Evolutionary conservation across 2,113 vertebrate species (phyloP), one percentile per base, ranked within the genome.

Genomic region (Paedocypris sp.): DNA sequence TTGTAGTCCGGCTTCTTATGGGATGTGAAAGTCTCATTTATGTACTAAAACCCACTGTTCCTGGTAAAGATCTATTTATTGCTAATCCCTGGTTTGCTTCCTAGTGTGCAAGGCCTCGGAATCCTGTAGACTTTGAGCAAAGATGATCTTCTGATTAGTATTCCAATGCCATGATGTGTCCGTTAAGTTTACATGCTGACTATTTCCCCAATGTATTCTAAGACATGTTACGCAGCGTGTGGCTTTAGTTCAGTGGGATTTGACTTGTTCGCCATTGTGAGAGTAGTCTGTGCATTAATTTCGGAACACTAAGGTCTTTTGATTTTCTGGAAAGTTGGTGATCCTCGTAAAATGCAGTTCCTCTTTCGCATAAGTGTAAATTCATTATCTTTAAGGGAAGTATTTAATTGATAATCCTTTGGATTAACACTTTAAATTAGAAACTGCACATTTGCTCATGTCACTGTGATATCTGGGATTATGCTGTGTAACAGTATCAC

Each of bases 101-200:
- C 77, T 74, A 61, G 73, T 79, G 74, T 69, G 70, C 73, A 79
- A 74, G 77, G 80, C 80, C 74, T 78, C 72, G 73, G 80, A 82
- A 84, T 82, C 79, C 79, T 79, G 77, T 80, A 79, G 80, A 83
- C 80, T 81, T 78, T 79, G 76, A 71, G 76, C 76, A 75, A 75
- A 79, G 76, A 80, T 83, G 82, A 86, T 87, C 83, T 85, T 70
- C 67, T 82, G 77, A 86, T 87, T 86, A 83, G 82, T 86, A 87
- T 86, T 85, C 86, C 73, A 64, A 68, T 80, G 81, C 80, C 79
- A 83, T 77, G 78, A 76, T 75, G 72, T 28, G 73, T 81, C 78
- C 66, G 69, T 83, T 80, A 83, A 85, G 72, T 80, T 80, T 82
- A 77, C 41, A 77, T 66, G 72, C 71, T 64, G 71, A 70, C 68